Percentiles rank a stretch among this genome's conserved stretches.
Evolutionary conservation across 2,797 vertebrate genomes (phyloP).

Genomic region (Betta splendens): DNA sequence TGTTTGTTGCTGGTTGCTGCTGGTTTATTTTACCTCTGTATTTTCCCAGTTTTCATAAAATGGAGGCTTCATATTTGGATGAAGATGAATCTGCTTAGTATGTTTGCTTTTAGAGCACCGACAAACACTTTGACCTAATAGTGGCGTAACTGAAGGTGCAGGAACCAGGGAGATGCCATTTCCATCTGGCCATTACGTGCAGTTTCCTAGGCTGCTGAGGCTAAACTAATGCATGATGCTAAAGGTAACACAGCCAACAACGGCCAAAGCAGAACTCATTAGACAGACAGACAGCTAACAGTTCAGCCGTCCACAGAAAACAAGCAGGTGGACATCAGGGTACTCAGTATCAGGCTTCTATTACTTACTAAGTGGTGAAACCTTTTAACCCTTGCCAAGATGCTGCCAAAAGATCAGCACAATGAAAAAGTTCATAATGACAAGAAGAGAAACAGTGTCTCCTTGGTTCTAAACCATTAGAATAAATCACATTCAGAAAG

Average conservation of each 20-base stretch:
- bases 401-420: conserved; percentile 50
- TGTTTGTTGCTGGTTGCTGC: too few species aligned
- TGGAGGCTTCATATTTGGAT: too few species aligned
- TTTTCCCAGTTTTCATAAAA: too few species aligned
- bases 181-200: conserved; percentile 5
- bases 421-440: conserved; percentile 28
- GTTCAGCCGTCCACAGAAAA: conserved; percentile 17
- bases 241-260: conserved; percentile 7
- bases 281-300: too few species aligned
- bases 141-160: background rate
- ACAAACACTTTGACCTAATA: background rate
- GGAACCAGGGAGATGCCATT: background rate
- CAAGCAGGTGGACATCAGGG: conserved; percentile 33
- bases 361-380: conserved; percentile 32
- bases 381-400: conserved; percentile 40
- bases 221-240: background rate
- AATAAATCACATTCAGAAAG: conserved; percentile 30
- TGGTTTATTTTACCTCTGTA: too few species aligned
- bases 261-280: conserved; percentile 17
- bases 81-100: too few species aligned
- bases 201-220: background rate
- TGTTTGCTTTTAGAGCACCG: too few species aligned
- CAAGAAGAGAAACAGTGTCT: conserved; percentile 21
- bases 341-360: conserved; percentile 42
- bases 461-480: conserved; percentile 15